These are phyloP conservation scores for Bubo bubo DNA, from an alignment of 2,113 vertebrate genomes.

Conservation along the genomic window DNA sequence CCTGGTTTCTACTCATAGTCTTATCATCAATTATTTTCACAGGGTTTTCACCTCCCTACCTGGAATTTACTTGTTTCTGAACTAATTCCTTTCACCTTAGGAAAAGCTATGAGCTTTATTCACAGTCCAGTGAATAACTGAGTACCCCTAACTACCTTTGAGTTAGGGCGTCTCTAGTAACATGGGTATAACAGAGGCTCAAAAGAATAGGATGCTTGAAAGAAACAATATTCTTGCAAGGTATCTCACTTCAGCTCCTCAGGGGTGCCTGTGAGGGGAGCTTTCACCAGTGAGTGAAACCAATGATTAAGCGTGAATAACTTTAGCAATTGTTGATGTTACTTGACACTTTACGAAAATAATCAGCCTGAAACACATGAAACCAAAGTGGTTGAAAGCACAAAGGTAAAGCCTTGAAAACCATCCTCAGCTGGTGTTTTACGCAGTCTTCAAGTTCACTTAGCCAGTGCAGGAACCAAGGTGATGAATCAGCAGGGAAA, in stretches of 20 bases:
- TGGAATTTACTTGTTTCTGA: conserved; percentile 6
- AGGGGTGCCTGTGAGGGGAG: background rate
- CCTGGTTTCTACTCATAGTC: background rate
- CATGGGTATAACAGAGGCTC: background rate
- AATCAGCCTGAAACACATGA: background rate
- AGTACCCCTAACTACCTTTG: background rate
- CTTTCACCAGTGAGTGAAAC: background rate
- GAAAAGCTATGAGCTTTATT: background rate
- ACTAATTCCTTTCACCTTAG: background rate
- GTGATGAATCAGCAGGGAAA: background rate
- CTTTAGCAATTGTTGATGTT: background rate
- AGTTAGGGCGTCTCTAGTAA: background rate
- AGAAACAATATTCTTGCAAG: background rate
- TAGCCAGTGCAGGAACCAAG: background rate
- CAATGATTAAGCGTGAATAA: background rate
- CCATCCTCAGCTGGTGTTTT: background rate
- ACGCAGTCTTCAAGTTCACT: background rate
- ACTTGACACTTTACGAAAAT: background rate
- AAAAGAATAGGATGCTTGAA: background rate
- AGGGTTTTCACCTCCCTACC: background rate
- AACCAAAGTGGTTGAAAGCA: background rate
- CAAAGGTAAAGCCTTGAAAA: background rate
- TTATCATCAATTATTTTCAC: background rate
- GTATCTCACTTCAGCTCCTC: background rate
- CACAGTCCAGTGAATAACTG: background rate